Evolutionary conservation across 2,888 invertebrate genomes (phyloP).

Genomic region (Adelphocoris suturalis): DNA sequence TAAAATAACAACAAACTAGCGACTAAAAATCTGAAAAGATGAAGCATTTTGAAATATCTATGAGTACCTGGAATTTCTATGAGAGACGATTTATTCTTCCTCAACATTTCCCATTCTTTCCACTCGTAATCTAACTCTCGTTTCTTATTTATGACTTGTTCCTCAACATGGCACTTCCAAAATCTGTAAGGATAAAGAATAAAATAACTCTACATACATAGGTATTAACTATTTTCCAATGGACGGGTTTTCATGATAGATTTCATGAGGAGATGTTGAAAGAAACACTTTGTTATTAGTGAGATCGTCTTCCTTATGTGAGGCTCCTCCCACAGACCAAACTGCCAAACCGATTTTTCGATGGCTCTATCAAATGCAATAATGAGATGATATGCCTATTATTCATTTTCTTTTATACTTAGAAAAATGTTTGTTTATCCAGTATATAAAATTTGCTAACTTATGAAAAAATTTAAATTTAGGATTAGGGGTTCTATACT

Average conservation of each 20-base stretch:
- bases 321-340: too few species aligned
- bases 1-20: too few species aligned
- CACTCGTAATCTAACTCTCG: constrained; percentile 83
- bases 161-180: constrained; percentile 88
- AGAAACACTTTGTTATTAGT: neutral
- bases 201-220: neutral
- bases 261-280: neutral
- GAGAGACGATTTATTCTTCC: constrained; percentile 84
- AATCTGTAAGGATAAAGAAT: constrained; percentile 81
- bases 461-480: too few species aligned
- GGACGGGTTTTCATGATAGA: neutral
- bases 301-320: too few species aligned
- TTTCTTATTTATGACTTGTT: constrained; percentile 79
- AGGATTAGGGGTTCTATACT: too few species aligned
- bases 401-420: too few species aligned
- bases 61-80: constrained; percentile 86
- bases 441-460: too few species aligned
- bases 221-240: too few species aligned
- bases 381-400: too few species aligned
- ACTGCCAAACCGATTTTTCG: too few species aligned
- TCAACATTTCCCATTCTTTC: constrained; percentile 94
- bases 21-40: neutral
- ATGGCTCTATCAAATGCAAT: too few species aligned
- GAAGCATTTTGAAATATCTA: neutral
- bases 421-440: too few species aligned